phyloP scores from a whole-genome alignment of 2,113 vertebrate genomes.

The Mormyrus iriodes region DNA sequence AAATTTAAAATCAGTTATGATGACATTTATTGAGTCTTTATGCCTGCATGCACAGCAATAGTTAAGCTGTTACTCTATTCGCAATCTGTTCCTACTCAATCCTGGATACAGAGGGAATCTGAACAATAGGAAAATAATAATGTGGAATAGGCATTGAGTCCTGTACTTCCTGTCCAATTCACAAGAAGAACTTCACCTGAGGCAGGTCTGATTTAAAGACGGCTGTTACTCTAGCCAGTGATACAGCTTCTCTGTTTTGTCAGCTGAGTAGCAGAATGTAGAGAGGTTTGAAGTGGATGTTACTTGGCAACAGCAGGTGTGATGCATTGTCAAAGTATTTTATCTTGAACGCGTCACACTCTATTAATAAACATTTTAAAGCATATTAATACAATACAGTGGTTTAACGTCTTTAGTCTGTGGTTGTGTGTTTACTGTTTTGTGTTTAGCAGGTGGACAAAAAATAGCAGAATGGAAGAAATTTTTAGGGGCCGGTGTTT shows the following conservation, averaged over 20 bases:
- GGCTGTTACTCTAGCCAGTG: constrained; percentile 58
- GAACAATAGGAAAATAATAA: background rate
- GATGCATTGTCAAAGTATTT: constrained; percentile 65
- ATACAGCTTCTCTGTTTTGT: constrained; percentile 54
- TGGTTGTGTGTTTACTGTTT: background rate
- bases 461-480: background rate
- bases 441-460: background rate
- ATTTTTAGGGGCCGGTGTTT: constrained; percentile 22
- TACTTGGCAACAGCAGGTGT: constrained; percentile 78
- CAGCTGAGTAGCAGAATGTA: constrained; percentile 59
- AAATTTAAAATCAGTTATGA: background rate
- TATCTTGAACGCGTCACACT: constrained; percentile 54
- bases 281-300: constrained; percentile 68
- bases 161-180: constrained; percentile 53
- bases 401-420: background rate
- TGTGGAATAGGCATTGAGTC: background rate
- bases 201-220: constrained; percentile 61
- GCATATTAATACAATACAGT: background rate
- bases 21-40: background rate
- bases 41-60: background rate
- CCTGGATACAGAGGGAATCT: background rate
- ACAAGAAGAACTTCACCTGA: constrained; percentile 58
- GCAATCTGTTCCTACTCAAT: background rate
- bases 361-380: background rate
- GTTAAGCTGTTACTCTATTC: background rate